Evolutionary conservation across 2,888 invertebrate species (phyloP), one percentile per base, ranked within the genome.

Genomic region (Amphipyra berbera): DNA sequence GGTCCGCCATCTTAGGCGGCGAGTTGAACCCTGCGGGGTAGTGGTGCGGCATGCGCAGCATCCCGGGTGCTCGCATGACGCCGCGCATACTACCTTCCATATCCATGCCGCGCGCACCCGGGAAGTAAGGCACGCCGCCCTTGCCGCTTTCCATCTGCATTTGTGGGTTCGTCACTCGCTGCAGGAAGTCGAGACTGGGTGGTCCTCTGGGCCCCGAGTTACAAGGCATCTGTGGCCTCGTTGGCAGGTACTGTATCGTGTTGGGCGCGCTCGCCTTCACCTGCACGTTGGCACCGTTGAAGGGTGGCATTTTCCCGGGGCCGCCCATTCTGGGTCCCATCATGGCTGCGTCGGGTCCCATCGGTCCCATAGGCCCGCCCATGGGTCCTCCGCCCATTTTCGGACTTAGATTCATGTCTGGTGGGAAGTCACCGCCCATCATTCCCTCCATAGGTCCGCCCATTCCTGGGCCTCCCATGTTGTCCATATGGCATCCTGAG

Each of bases 261-360:
- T 99, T 99, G 0, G 99, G 99, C 10, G 99, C 98, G 90, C 98
- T 98, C 9, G 99, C 98, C 92, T 99, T 99, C 30, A 99, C 98
- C 93, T 98, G 98, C 44, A 98, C 97, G 90, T 98, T 99, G 9
- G 95, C 95, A 8, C 95, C 95, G 86, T 96, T 96, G 82, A 96
- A 96, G 8, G 96, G 96, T 13, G 94, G 90, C 95, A 95, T 95
- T 71, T 95, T 95, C 0, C 95, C 95, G 37, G 92, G 93, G 50
- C 88, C 96, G 55, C 95, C 96, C 90, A 96, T 95, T 12, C 95
- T 94, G 46, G 97, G 96, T 15, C 96, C 97, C 95, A 96, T 96
- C 96, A 96, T 96, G 54, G 96, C 95, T 86, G 88, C 95, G 90
- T 93, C 96, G 84, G 87, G 94, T 2, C 94, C 95, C 90, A 93